Conservation (phyloP, 2,797 vertebrate species). For the Megalops cyprinoides region DNA sequence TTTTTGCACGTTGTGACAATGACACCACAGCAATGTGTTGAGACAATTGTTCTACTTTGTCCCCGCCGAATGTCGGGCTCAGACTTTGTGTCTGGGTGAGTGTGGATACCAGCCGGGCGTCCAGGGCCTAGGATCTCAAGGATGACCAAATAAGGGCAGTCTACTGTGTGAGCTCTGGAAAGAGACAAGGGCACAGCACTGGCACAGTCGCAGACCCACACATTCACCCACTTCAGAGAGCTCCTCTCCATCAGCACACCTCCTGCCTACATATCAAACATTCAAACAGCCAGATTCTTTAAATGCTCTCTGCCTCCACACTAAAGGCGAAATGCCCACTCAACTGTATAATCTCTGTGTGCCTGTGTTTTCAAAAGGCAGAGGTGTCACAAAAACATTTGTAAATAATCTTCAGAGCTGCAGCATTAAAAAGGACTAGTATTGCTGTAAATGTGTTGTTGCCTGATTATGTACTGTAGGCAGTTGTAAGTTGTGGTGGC, state of each 20-base stretch:
- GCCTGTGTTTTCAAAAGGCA: conserved; percentile 3
- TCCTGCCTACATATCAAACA: conserved; percentile 26
- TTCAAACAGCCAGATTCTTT: background rate
- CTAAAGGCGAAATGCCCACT: background rate
- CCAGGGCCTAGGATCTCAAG: conserved; percentile 33
- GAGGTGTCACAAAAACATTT: background rate
- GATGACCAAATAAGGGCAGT: conserved; percentile 75
- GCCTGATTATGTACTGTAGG: background rate
- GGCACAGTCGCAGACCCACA: conserved; percentile 58
- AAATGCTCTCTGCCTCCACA: background rate
- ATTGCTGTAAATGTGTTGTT: background rate
- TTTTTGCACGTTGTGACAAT: background rate
- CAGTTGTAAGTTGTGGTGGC: background rate
- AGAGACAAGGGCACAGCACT: conserved; percentile 55
- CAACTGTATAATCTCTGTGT: no score
- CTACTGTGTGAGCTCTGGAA: conserved; percentile 54
- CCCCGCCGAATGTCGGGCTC: background rate
- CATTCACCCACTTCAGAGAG: conserved; percentile 66
- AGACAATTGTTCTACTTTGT: background rate
- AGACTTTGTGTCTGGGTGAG: background rate
- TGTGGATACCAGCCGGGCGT: background rate
- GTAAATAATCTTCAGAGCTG: background rate
- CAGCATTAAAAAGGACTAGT: background rate
- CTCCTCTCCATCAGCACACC: conserved; percentile 60
- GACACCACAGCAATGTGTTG: no score